phyloP scores from a whole-genome alignment of 2,797 vertebrate species.

The Betta splendens region DNA sequence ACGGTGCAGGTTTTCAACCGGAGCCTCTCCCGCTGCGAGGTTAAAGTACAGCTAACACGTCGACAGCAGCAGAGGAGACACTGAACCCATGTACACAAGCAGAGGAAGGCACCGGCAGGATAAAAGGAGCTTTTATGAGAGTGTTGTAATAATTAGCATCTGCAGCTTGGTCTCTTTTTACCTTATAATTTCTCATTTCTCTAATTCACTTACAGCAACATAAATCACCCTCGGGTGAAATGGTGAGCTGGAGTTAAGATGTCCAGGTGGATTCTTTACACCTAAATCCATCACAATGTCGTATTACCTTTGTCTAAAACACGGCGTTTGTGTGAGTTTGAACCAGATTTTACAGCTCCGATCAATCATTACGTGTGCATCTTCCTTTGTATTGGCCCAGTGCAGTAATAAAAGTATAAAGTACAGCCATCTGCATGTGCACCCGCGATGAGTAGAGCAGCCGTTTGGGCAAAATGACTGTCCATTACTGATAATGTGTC shows the following conservation, averaged over 20 bases:
- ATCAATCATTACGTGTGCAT: neutral
- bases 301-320: neutral
- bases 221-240: too few relatives aligned
- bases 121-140: neutral
- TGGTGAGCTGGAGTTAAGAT: too few relatives aligned
- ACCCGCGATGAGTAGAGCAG: neutral
- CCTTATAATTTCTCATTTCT: too few relatives aligned
- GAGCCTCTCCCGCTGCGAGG: conserved; percentile 18
- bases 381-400: neutral
- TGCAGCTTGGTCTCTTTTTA: too few relatives aligned
- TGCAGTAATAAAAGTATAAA: neutral
- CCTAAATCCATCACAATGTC: neutral
- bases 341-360: neutral
- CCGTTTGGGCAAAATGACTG: conserved; percentile 15
- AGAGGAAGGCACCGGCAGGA: neutral
- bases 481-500: conserved; percentile 26
- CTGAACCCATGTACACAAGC: conserved; percentile 1
- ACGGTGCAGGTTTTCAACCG: conserved; percentile 21
- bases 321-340: neutral
- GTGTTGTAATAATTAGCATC: too few relatives aligned
- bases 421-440: neutral
- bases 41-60: conserved; percentile 16
- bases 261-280: too few relatives aligned
- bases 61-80: conserved; percentile 11
- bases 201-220: too few relatives aligned